Conservation (phyloP, 2,797 vertebrate species). For the Hapalemur alaotrensis region DNA sequence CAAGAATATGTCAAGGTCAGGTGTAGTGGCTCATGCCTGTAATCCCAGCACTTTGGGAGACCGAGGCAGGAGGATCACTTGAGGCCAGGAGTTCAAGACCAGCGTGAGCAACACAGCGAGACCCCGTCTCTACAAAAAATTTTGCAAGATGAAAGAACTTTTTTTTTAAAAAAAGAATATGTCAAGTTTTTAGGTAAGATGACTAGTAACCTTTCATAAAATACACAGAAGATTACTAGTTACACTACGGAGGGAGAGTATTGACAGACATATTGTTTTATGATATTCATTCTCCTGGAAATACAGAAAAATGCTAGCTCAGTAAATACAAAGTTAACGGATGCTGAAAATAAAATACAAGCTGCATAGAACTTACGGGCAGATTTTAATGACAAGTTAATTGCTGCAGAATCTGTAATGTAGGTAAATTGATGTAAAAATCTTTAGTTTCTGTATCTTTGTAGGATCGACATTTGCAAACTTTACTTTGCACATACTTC, state of each 20-base stretch:
- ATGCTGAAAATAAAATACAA: background rate
- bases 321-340: background rate
- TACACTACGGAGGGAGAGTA: background rate
- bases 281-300: background rate
- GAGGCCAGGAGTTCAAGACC: background rate
- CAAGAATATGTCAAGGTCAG: background rate
- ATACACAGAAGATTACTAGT: background rate
- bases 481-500: background rate
- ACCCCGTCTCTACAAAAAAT: background rate
- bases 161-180: background rate
- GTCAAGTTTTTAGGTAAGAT: background rate
- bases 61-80: background rate
- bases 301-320: background rate
- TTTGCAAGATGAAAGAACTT: background rate
- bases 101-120: background rate
- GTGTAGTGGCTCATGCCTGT: background rate
- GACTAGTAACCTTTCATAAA: background rate
- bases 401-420: background rate
- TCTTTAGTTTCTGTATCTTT: background rate
- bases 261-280: background rate
- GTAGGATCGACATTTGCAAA: background rate
- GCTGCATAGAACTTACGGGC: background rate
- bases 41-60: background rate
- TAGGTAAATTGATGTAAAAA: background rate
- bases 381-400: background rate